A percentile compares a stretch with the other conserved stretches of the same genome.
Conservation (phyloP, 92 coral and sea anemone species). For the Scolanthus callimorphus region DNA sequence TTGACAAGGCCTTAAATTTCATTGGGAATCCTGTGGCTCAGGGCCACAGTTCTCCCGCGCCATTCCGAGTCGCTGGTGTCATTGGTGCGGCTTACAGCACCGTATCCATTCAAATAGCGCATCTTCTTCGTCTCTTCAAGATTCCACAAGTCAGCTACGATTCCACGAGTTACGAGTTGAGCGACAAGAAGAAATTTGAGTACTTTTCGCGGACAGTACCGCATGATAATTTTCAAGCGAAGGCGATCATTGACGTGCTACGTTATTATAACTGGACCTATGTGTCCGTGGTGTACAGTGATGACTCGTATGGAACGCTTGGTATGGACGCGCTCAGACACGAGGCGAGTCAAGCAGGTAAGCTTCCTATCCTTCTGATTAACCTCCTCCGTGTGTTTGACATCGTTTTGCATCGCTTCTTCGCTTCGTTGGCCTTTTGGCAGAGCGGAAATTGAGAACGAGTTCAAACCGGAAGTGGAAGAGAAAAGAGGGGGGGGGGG, state of each 20-base stretch:
- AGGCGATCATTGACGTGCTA: conserved; percentile 73
- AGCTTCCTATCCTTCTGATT: no score
- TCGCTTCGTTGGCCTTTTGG: no score
- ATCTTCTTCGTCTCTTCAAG: conserved; percentile 71
- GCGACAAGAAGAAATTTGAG: conserved; percentile 77
- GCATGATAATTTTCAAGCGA: conserved; percentile 79
- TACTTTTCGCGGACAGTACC: conserved; percentile 92
- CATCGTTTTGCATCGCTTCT: no score
- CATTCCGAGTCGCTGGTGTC: conserved; percentile 54
- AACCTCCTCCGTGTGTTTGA: no score
- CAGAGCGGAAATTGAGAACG: no score
- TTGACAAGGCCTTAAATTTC: conserved; percentile 76
- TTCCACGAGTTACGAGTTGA: conserved; percentile 81
- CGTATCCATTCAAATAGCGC: conserved; percentile 78
- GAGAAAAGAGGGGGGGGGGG: no score
- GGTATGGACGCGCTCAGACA: conserved; percentile 60
- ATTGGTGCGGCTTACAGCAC: conserved; percentile 76
- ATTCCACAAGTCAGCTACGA: conserved; percentile 86
- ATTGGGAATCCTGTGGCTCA: conserved; percentile 49
- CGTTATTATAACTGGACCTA: conserved; percentile 84
- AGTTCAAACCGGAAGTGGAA: no score
- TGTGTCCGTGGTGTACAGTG: conserved; percentile 76
- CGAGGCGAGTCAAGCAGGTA: conserved; percentile 66
- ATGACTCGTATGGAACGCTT: conserved; percentile 69
- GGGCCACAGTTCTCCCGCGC: conserved; percentile 10